Evolutionary conservation across 2,113 vertebrate genomes (phyloP), one percentile per base, ranked within the genome.

Genomic region (Phoenicopterus ruber): DNA sequence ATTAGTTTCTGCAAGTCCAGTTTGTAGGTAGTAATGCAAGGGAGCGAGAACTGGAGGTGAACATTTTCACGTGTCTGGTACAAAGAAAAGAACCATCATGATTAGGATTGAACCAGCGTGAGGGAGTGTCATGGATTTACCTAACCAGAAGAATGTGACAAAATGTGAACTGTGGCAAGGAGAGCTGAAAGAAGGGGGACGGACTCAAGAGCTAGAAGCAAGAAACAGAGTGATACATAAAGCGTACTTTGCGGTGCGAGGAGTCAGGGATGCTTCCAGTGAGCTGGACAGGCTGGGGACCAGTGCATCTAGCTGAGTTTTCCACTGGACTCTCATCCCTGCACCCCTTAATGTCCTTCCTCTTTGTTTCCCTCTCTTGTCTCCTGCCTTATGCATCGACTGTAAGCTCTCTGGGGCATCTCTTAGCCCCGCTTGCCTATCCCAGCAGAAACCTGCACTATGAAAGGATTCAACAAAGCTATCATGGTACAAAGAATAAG

Each of bases 401-500:
- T 83, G 78, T 52, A 73, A 82, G 17, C 55, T 66, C 71, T 84
- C 59, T 50, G 82, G 94, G 86, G 69, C 86, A 87, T 44, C 81
- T 38, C 66, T 70, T 5, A 61, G 84, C 55, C 13, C 54, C 0
- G 34, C 79, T 90, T 58, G 38, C 79, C 85, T 80, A 34, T 80
- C 91, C 71, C 88, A 83, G 91, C 85, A 93, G 86, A 88, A 88
- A 85, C 22, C 83, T 44, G 47, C 49, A 7, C 58, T 29, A 13
- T 90, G 90, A 94, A 91, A 94, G 71, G 81, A 47, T 42, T 91
- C 76, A 80, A 93, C 90, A 95, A 88, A 82, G 88, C 90, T 82
- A 55, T 22, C 21, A 4, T 11, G 42, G 31, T 65, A 91, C 91
- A 92, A 96, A 94, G 93, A 89, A 59, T 40, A 73, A 74, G 82